Conservation (phyloP, 2,113 vertebrate genomes). For the Laticauda colubrina region DNA sequence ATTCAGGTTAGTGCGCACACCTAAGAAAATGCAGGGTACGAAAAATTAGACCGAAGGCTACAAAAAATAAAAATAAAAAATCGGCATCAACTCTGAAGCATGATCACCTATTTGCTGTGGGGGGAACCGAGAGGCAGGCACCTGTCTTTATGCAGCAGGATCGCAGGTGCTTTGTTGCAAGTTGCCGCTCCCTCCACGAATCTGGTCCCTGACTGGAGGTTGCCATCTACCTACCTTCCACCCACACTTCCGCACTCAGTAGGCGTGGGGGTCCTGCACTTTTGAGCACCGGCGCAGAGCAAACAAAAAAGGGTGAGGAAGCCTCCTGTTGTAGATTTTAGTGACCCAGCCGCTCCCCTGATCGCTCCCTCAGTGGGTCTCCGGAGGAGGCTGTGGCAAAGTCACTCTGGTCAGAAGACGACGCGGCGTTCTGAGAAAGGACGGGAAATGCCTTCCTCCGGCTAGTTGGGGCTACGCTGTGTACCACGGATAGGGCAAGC, state of each 20-base stretch:
- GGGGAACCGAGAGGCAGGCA: neutral
- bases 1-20: no score
- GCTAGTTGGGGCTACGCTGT: neutral
- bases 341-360: neutral
- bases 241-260: neutral
- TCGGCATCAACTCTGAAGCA: neutral
- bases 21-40: neutral
- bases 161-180: neutral
- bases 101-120: no score
- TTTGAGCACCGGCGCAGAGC: neutral
- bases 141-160: neutral
- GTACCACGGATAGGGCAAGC: neutral
- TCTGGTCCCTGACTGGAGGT: neutral
- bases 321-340: neutral
- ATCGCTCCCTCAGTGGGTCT: neutral
- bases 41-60: neutral
- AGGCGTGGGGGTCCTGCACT: neutral
- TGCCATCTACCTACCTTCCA: neutral
- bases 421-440: neutral
- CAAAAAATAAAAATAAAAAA: neutral
- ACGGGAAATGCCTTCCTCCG: neutral
- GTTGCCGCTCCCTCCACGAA: neutral
- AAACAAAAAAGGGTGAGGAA: neutral
- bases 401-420: neutral
- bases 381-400: neutral